Percentiles rank a stretch among this genome's conserved stretches.
Conservation (phyloP, 2,113 vertebrate species). For the Oreocharis arfaki region DNA sequence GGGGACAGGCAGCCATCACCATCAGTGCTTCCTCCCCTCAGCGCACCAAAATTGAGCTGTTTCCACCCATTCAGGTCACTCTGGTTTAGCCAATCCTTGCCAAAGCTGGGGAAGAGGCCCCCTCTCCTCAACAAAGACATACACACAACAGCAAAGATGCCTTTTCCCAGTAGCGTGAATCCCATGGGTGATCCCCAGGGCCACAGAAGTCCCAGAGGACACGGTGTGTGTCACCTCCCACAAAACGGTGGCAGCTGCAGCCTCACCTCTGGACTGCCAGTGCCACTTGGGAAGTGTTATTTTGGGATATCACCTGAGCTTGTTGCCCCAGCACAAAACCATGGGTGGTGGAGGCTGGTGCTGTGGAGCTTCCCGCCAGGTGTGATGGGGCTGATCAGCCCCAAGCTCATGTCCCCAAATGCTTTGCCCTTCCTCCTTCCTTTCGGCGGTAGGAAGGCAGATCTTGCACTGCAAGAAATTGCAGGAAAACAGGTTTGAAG, state of each 20-base stretch:
- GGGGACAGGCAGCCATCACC: neutral
- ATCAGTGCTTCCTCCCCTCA: neutral
- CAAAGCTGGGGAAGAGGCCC: neutral
- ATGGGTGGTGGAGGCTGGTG: neutral
- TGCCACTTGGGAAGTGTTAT: neutral
- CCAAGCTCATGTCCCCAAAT: neutral
- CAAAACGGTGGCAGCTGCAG: neutral
- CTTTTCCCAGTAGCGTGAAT: neutral
- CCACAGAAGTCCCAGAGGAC: neutral
- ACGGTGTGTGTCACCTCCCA: rapidly evolving
- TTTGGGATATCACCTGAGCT: neutral
- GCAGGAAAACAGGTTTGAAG: neutral
- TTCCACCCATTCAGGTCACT: neutral
- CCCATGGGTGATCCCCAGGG: neutral
- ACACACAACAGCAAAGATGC: neutral
- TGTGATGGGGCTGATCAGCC: neutral
- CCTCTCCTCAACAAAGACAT: neutral
- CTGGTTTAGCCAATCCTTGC: neutral
- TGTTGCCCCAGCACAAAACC: neutral
- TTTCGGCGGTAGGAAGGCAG: neutral
- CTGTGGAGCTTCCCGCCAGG: neutral
- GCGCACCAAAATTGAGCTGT: neutral
- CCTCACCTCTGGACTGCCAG: neutral
- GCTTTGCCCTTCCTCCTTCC: neutral
- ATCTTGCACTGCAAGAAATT: neutral